Conservation (phyloP, 2,888 invertebrate species). For the Leucophora obtusa region DNA sequence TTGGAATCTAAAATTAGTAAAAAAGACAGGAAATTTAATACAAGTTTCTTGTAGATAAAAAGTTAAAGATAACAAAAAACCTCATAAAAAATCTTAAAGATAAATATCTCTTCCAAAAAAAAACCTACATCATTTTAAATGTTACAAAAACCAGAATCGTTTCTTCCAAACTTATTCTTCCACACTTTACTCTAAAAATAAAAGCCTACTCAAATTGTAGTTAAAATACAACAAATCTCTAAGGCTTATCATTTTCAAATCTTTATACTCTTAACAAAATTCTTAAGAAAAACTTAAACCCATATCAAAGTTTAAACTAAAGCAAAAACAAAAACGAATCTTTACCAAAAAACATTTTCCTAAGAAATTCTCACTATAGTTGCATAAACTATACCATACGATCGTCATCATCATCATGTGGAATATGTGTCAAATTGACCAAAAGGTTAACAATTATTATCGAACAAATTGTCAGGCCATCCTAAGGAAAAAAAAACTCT, state of each 20-base stretch:
- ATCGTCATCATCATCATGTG: slow-evolving; percentile 43
- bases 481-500: slow-evolving; percentile 50
- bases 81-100: slow-evolving; percentile 27
- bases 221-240: slow-evolving; percentile 55
- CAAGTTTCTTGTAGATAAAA: slow-evolving; percentile 17
- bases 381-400: slow-evolving; percentile 51
- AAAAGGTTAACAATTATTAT: slow-evolving; percentile 78
- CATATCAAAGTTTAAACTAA: slow-evolving; percentile 65
- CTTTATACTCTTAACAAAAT: slow-evolving; percentile 62
- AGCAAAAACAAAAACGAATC: slow-evolving; percentile 53
- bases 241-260: slow-evolving; percentile 54
- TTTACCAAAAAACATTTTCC: slow-evolving; percentile 51
- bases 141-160: slow-evolving; percentile 17
- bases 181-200: slow-evolving; percentile 18
- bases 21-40: slow-evolving; percentile 47
- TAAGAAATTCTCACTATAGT: slow-evolving; percentile 62
- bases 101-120: slow-evolving; percentile 19
- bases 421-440: slow-evolving; percentile 76
- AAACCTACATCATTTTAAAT: slow-evolving; percentile 43
- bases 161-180: not conserved
- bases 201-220: slow-evolving; percentile 58
- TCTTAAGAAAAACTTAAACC: slow-evolving; percentile 67
- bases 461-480: slow-evolving; percentile 77
- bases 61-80: slow-evolving; percentile 33
- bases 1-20: slow-evolving; percentile 74